A percentile compares a stretch with the other conserved stretches of the same genome.
phyloP scores from a whole-genome alignment of 2,113 vertebrate species.

The Artemisiospiza belli region DNA sequence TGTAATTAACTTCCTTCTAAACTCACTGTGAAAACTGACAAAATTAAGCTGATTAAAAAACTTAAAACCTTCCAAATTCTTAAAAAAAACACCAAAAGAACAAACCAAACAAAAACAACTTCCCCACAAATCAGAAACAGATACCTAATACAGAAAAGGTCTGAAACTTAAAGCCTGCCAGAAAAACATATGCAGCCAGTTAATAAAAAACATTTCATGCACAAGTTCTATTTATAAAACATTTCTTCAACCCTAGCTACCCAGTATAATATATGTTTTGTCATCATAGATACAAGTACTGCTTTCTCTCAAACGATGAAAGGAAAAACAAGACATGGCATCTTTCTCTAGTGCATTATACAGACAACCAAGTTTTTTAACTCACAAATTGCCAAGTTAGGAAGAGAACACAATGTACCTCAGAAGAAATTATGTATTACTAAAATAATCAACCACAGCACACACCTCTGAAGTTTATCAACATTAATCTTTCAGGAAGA shows the following conservation, averaged over 20 bases:
- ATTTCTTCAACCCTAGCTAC: constrained; percentile 7
- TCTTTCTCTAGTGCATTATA: background rate
- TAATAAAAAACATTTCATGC: constrained; percentile 8
- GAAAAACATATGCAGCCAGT: background rate
- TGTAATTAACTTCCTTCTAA: background rate
- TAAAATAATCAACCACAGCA: background rate
- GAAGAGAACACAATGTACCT: background rate
- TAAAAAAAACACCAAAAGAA: background rate
- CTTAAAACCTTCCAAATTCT: background rate
- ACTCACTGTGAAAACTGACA: background rate
- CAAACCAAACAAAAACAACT: background rate
- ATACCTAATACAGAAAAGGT: background rate
- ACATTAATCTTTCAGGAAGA: background rate
- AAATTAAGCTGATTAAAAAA: background rate
- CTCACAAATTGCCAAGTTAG: constrained; percentile 2
- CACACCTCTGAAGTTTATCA: background rate
- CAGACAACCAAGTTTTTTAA: background rate
- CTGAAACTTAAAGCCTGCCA: background rate
- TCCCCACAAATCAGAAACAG: background rate
- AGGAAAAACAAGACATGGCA: constrained; percentile 17
- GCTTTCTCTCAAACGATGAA: constrained; percentile 25
- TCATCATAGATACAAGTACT: constrained; percentile 29
- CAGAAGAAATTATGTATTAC: background rate
- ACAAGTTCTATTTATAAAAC: constrained; percentile 50
- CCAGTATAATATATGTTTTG: background rate